Base-by-base conservation (phyloP, 2,888 invertebrate species). In the Amitus sp. region DNA sequence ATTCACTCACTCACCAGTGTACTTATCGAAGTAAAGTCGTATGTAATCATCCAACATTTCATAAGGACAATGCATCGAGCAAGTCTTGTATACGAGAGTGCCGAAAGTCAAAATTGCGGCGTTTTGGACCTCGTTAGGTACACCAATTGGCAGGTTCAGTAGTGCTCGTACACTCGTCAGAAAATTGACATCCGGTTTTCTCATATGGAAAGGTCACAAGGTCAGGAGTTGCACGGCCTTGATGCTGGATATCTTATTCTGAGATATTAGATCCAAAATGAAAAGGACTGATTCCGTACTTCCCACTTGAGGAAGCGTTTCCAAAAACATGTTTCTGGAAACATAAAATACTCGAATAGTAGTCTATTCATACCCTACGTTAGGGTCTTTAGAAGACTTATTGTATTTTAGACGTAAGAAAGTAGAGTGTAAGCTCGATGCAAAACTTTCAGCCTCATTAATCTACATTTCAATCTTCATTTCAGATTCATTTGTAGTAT, bases 41-140 rank as follows among this genome's bases (percentile, higher is more conserved):
- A 90, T 89, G 51, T 90, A 88, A 69, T 88, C 87, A 62, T 91
- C 91, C 49, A 90, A 86, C 56, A 87, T 86, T 67, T 90, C 90
- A 48, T 87, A 86, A 69, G 82, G 87, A 79, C 82, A 90, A 76
- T 79, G 83, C 9, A 70, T 39, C 6, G 76, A 59, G 53, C 86
- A 88, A 0, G 89, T 87, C 71, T 89, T 89, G 50, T 88, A 87
- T 0, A 89, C 85, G 20, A 91, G 76, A 0, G 90, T 89, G 0
- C 90, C 89, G 71, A 88, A 91, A 55, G 89, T 87, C 30, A 91
- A 82, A 28, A 91, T 88, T 0, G 88, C 90, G 0, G 90, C 88
- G 62, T 89, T 87, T 3, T 88, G 83, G 15, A 90, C 87, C 54
- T 89, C 89, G 0, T 82, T 72, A 2, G 78, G 73, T 61, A 78